These are phyloP conservation scores for Anoplius nigerrimus DNA, from an alignment of 2,888 invertebrate genomes.

Conservation along the genomic window DNA sequence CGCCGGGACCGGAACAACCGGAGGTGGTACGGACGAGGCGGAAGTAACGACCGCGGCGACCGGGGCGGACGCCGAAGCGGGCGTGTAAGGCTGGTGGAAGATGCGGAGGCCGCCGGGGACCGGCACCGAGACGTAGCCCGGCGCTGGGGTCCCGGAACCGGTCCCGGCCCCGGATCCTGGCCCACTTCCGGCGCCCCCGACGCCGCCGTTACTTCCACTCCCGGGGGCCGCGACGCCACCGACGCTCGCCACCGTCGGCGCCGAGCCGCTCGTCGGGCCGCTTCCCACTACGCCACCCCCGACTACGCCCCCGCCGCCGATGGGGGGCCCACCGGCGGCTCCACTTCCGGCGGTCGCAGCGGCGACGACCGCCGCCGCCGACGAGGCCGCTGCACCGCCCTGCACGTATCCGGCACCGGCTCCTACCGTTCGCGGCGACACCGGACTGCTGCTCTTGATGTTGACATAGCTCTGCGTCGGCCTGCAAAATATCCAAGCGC, in stretches of 20 bases:
- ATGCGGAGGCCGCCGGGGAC: conserved; percentile 73
- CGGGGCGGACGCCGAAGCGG: conserved; percentile 49
- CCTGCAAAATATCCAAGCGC: conserved; percentile 59
- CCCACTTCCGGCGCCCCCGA: background rate
- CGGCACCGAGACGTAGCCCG: conserved; percentile 72
- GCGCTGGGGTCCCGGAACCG: conserved; percentile 1
- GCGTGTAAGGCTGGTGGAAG: conserved; percentile 72
- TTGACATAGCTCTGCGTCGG: conserved; percentile 71
- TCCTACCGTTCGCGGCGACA: conserved; percentile 71
- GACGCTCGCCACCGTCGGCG: conserved; percentile 42
- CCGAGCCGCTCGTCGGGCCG: conserved; percentile 20
- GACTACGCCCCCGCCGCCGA: conserved; percentile 14
- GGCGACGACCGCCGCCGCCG: conserved; percentile 42
- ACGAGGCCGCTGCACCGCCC: conserved; percentile 57
- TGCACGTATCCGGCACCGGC: conserved; percentile 64
- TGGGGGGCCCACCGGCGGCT: conserved; percentile 36
- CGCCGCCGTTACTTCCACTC: conserved; percentile 45
- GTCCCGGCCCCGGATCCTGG: background rate
- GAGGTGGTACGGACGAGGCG: conserved; percentile 65
- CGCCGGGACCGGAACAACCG: conserved; percentile 51
- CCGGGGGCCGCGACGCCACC: background rate
- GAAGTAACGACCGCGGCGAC: conserved; percentile 50
- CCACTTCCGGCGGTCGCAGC: conserved; percentile 44
- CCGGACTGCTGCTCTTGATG: conserved; percentile 72
- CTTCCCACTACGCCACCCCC: conserved; percentile 15